phyloP scores from a whole-genome alignment of 2,113 vertebrate species.

The Chloropsis cyanopogon region DNA sequence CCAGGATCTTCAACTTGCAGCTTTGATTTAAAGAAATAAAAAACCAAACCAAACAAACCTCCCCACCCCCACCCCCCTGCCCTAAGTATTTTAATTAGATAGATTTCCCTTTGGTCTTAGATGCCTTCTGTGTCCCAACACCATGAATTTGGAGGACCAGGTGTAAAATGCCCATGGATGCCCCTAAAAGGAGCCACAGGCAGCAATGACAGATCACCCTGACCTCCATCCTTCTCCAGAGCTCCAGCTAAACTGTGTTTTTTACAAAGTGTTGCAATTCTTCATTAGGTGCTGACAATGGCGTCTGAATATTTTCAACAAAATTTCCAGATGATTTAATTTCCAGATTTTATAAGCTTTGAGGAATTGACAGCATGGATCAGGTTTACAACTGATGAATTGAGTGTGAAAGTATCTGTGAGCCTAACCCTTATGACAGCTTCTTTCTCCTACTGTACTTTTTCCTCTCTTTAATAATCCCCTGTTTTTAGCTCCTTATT shows the following conservation, averaged over 20 bases:
- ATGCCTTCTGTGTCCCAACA: neutral
- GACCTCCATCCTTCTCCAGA: neutral
- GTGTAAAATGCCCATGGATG: neutral
- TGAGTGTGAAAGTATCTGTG: neutral
- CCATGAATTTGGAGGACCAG: neutral
- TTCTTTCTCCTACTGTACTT: neutral
- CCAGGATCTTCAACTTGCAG: neutral
- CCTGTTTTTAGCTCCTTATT: neutral
- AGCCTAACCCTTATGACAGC: neutral
- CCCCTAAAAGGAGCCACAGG: neutral
- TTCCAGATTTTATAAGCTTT: neutral
- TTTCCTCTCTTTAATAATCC: neutral
- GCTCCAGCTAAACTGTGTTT: neutral
- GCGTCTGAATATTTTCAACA: neutral
- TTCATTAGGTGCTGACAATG: neutral
- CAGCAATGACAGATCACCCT: neutral
- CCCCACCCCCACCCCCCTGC: no score
- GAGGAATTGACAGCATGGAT: neutral
- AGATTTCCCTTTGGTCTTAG: neutral
- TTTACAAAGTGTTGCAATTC: neutral
- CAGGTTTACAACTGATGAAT: neutral
- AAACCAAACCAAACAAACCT: accelerated
- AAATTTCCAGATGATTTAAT: neutral
- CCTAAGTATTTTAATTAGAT: neutral
- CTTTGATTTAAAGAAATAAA: neutral